Evolutionary conservation across 2,113 vertebrate genomes (phyloP).

Genomic region (Thermophis baileyi): DNA sequence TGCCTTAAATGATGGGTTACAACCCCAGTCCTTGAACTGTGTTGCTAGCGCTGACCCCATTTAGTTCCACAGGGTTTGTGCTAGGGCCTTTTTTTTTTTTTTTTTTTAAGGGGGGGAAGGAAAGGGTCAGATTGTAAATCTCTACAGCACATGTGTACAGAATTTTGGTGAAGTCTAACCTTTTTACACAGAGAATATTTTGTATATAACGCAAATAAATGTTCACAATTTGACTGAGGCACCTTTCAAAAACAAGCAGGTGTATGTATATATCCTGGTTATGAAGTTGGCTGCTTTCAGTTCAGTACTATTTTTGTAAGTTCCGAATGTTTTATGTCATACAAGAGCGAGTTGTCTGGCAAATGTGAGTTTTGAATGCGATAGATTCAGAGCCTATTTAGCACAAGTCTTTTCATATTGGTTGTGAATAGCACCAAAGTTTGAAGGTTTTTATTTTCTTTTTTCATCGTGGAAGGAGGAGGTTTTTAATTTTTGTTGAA

Average conservation of each 20-base stretch:
- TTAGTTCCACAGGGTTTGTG: neutral
- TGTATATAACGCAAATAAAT: conserved; percentile 63
- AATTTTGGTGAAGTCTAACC: conserved; percentile 54
- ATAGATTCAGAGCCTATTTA: conserved; percentile 56
- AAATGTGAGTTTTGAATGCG: conserved; percentile 46
- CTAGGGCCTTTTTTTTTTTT: neutral
- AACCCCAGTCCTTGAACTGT: neutral
- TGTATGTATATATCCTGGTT: conserved; percentile 53
- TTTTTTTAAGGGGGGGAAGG: no score
- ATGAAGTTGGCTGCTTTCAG: conserved; percentile 57
- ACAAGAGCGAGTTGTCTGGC: conserved; percentile 37
- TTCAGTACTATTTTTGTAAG: conserved; percentile 62
- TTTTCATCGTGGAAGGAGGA: conserved; percentile 4
- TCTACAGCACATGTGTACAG: conserved; percentile 27
- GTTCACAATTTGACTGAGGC: conserved; percentile 58
- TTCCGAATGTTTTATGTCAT: conserved; percentile 39
- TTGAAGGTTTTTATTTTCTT: conserved; percentile 24
- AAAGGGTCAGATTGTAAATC: neutral
- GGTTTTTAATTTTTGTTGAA: conserved; percentile 23
- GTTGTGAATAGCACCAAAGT: conserved; percentile 52
- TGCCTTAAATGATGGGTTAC: conserved; percentile 45
- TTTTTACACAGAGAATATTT: conserved; percentile 61
- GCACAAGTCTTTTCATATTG: conserved; percentile 60
- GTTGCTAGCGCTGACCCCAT: neutral
- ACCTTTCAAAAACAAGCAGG: conserved; percentile 58